These are phyloP conservation scores for Mixornis gularis DNA, from an alignment of 2,113 vertebrate genomes.

Conservation along the genomic window DNA sequence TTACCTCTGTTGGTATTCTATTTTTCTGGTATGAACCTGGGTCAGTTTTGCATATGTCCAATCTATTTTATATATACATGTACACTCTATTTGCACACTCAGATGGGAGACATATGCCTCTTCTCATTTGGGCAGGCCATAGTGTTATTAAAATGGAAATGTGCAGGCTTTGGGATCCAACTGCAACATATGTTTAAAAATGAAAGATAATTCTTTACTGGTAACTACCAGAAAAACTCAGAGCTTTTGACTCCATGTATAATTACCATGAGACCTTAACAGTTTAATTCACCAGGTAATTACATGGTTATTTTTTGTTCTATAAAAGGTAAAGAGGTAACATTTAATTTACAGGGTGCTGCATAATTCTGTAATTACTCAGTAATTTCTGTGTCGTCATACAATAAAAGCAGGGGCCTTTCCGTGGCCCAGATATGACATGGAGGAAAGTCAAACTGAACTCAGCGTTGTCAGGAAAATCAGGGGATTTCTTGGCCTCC, in stretches of 20 bases:
- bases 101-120: slow-evolving; percentile 61
- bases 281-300: slow-evolving; percentile 75
- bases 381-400: slow-evolving; percentile 56
- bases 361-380: slow-evolving; percentile 75
- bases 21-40: slow-evolving; percentile 34
- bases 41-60: slow-evolving; percentile 64
- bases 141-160: slow-evolving; percentile 67
- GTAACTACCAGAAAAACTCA: slow-evolving; percentile 67
- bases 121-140: slow-evolving; percentile 59
- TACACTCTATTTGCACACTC: slow-evolving; percentile 64
- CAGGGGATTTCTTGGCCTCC: background rate
- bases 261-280: slow-evolving; percentile 70
- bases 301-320: slow-evolving; percentile 71
- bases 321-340: slow-evolving; percentile 74
- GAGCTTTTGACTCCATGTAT: slow-evolving; percentile 67
- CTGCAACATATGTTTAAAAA: slow-evolving; percentile 61
- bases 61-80: slow-evolving; percentile 56
- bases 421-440: slow-evolving; percentile 44
- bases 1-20: slow-evolving; percentile 30
- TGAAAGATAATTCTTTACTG: slow-evolving; percentile 68
- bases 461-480: background rate
- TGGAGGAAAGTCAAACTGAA: slow-evolving; percentile 31
- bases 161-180: slow-evolving; percentile 26
- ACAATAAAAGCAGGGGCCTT: slow-evolving; percentile 44
- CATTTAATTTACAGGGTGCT: slow-evolving; percentile 72